These are phyloP conservation scores for Mycetomoellerius zeteki DNA, from an alignment of 1,140 invertebrate species.

Conservation along the genomic window DNA sequence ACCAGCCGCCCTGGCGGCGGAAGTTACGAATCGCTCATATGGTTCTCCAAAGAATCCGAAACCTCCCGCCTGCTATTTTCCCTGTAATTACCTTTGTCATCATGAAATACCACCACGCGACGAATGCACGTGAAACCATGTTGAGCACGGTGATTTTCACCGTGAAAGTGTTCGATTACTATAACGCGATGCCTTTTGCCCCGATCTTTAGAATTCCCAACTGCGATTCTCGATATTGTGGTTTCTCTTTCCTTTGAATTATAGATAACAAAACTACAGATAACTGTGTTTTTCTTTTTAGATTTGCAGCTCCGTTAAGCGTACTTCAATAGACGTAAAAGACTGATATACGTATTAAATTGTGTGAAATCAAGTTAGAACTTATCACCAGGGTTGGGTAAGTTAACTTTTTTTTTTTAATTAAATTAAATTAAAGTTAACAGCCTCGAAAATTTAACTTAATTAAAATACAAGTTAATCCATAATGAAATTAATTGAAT, in stretches of 20 bases:
- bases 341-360: not conserved
- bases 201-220: not conserved
- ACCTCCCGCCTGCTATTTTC: constrained; percentile 1
- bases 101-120: not conserved
- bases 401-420: too few species aligned
- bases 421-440: too few species aligned
- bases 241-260: not conserved
- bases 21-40: constrained; percentile 61
- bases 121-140: constrained; percentile 17
- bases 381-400: too few species aligned
- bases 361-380: constrained; percentile 6
- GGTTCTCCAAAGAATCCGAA: not conserved
- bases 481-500: too few species aligned
- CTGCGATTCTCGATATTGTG: not conserved
- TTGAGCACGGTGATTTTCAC: constrained; percentile 33
- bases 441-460: too few species aligned
- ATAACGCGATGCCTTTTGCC: constrained; percentile 1
- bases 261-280: not conserved
- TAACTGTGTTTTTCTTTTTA: not conserved
- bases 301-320: not conserved
- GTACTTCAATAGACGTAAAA: not conserved
- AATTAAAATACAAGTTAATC: too few species aligned
- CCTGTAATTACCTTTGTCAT: not conserved
- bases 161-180: constrained; percentile 50
- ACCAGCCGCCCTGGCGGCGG: constrained; percentile 47